Evolutionary conservation across 2,797 vertebrate genomes (phyloP).

Genomic region (Pantherophis alleghaniensis): DNA sequence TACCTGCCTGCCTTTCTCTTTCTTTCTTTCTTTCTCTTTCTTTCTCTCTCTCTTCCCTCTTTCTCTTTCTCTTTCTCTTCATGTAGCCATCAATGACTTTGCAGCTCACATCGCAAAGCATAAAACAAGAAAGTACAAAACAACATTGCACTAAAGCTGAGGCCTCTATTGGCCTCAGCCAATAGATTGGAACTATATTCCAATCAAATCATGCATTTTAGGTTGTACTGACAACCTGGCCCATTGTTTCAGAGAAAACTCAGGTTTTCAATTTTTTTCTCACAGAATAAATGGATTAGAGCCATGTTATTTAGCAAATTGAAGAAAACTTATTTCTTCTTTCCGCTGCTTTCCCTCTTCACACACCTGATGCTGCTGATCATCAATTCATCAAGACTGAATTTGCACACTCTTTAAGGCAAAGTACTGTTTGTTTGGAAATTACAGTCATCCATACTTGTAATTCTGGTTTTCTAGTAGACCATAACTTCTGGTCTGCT

Average conservation of each 20-base stretch:
- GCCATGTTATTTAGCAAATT: background rate
- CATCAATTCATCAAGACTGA: background rate
- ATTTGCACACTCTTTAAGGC: background rate
- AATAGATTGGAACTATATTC: background rate
- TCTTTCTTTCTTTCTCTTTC: background rate
- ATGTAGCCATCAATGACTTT: background rate
- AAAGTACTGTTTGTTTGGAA: background rate
- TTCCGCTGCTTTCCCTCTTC: background rate
- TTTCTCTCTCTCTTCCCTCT: too few relatives aligned
- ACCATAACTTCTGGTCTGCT: background rate
- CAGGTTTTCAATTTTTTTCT: background rate
- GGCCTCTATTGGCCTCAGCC: background rate
- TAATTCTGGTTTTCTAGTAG: background rate
- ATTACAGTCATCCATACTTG: background rate
- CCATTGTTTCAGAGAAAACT: background rate
- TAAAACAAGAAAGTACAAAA: background rate
- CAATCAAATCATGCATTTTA: background rate
- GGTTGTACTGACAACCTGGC: background rate
- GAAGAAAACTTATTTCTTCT: background rate
- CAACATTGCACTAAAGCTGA: background rate
- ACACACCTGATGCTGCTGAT: background rate
- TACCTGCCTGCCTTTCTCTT: background rate
- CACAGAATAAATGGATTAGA: background rate
- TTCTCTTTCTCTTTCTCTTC: too few relatives aligned
- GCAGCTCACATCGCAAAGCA: background rate